These are phyloP conservation scores for Montipora cactus DNA, from an alignment of 64 coral and sea anemone species.

Conservation along the genomic window DNA sequence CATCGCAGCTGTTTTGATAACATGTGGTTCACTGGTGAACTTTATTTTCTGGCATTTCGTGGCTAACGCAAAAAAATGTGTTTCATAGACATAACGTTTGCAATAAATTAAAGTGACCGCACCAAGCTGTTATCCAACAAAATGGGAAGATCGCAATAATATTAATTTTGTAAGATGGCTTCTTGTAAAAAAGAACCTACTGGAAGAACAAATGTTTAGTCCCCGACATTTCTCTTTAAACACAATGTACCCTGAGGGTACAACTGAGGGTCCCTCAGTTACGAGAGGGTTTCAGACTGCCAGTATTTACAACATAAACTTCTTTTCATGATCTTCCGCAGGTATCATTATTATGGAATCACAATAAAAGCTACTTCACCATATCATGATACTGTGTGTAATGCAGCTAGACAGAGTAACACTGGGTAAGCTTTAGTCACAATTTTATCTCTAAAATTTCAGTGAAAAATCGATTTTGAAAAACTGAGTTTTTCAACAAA, in stretches of 20 bases:
- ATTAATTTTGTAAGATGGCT: no score
- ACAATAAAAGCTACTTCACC: slow-evolving; percentile 95
- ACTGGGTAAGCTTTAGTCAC: slow-evolving; percentile 68
- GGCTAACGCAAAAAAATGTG: not conserved
- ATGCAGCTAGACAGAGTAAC: slow-evolving; percentile 89
- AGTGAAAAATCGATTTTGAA: no score
- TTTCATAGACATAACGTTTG: not conserved
- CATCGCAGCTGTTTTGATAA: not conserved
- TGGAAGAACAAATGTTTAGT: no score
- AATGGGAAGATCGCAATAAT: no score
- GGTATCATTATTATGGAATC: slow-evolving; percentile 99
- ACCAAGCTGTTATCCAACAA: no score
- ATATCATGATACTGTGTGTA: slow-evolving; percentile 95
- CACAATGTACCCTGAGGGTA: no score
- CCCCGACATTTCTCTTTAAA: no score
- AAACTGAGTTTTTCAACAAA: no score
- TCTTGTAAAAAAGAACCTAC: no score
- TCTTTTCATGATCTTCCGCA: not conserved
- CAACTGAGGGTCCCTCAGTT: no score
- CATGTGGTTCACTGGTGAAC: not conserved
- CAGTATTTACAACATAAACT: not conserved
- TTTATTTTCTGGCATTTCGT: not conserved
- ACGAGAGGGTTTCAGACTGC: not conserved
- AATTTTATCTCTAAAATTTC: no score
- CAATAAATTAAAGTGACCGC: not conserved